Evolutionary conservation across 2,888 invertebrate species (phyloP).

Genomic region (Ophioninae sp.): DNA sequence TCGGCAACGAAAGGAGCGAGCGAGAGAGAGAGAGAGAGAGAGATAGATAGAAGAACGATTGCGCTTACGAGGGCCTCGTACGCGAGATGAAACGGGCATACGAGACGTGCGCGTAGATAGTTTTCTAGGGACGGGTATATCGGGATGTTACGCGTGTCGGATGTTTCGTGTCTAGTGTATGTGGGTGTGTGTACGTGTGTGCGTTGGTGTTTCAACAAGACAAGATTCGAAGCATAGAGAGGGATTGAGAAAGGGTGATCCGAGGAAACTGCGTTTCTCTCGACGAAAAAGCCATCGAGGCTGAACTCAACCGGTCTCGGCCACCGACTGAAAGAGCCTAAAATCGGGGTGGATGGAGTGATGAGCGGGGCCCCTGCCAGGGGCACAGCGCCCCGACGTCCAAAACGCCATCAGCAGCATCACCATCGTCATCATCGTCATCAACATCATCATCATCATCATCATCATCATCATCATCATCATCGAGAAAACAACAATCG

Average conservation of each 20-base stretch:
- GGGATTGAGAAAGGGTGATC: constrained; percentile 8
- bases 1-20: background rate
- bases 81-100: constrained; percentile 1
- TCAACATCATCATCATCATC: constrained; percentile 69
- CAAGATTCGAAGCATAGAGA: background rate
- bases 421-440: constrained; percentile 71
- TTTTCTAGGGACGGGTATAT: constrained; percentile 11
- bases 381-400: constrained; percentile 79
- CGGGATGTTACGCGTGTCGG: constrained; percentile 1
- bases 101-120: constrained; percentile 12
- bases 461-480: constrained; percentile 66
- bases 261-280: constrained; percentile 1
- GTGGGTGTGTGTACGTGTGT: background rate
- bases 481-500: constrained; percentile 54
- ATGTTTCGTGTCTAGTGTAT: constrained; percentile 17
- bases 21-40: constrained; percentile 4
- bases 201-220: constrained; percentile 9
- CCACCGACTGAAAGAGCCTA: constrained; percentile 49
- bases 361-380: constrained; percentile 80
- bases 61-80: constrained; percentile 7
- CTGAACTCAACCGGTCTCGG: constrained; percentile 43
- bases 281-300: constrained; percentile 19
- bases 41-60: background rate
- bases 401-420: constrained; percentile 77
- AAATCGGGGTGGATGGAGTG: constrained; percentile 78